Percentiles rank a stretch among this genome's conserved stretches.
Evolutionary conservation across 2,113 vertebrate genomes (phyloP).

Genomic region (Oreamnos americanus): DNA sequence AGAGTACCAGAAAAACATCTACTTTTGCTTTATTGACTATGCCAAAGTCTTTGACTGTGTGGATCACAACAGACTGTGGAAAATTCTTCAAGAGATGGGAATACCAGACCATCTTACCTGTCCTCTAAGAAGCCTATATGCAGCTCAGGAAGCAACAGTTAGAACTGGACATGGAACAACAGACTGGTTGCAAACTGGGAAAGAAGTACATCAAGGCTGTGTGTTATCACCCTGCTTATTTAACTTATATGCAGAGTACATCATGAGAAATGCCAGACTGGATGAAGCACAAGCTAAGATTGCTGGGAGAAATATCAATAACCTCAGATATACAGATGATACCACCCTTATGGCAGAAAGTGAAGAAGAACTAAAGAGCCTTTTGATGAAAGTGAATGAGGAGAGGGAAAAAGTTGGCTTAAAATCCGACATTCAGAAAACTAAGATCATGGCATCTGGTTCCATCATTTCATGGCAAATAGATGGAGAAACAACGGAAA

Average conservation of each 20-base stretch:
- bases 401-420: not conserved
- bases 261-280: not conserved
- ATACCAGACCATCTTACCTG: not conserved
- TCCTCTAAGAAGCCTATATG: not conserved
- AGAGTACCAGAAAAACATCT: not conserved
- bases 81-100: not conserved
- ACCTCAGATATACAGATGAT: not conserved
- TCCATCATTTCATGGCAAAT: not conserved
- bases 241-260: not conserved
- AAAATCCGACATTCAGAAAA: not conserved
- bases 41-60: not conserved
- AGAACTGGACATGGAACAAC: not conserved
- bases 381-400: not conserved
- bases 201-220: not conserved
- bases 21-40: not conserved
- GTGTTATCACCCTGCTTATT: not conserved
- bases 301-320: not conserved
- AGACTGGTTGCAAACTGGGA: not conserved
- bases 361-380: not conserved
- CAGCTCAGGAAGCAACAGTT: not conserved
- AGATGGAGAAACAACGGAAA: not conserved
- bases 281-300: not conserved
- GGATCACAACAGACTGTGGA: not conserved
- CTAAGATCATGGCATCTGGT: not conserved
- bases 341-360: not conserved